These are phyloP conservation scores for Laticauda colubrina DNA, from an alignment of 2,113 vertebrate species.

Conservation along the genomic window DNA sequence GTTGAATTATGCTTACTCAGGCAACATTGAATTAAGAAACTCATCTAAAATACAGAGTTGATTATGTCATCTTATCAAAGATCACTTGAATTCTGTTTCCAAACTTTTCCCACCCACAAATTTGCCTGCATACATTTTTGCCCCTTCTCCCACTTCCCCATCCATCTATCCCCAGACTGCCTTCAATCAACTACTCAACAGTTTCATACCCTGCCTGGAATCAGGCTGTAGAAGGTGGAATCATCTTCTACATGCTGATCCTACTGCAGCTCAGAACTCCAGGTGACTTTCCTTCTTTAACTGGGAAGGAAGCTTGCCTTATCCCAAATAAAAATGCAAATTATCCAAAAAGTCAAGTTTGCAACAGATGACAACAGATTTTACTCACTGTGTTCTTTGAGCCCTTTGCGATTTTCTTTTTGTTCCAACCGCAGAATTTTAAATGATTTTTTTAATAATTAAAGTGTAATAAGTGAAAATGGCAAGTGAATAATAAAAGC, in stretches of 20 bases:
- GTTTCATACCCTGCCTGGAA: background rate
- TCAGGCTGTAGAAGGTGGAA: background rate
- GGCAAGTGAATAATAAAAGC: background rate
- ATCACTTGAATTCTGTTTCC: background rate
- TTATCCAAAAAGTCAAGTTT: background rate
- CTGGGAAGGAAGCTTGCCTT: background rate
- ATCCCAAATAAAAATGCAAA: background rate
- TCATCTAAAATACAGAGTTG: background rate
- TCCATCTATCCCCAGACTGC: background rate
- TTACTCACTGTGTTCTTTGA: background rate
- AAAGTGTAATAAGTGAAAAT: background rate
- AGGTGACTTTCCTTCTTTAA: background rate
- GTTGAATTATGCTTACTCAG: background rate
- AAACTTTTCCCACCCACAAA: background rate
- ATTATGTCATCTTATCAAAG: background rate
- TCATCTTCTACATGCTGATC: background rate
- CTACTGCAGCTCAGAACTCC: background rate
- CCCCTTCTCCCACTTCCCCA: background rate
- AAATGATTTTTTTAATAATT: background rate
- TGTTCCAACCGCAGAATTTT: background rate
- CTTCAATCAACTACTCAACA: background rate
- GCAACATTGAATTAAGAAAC: background rate
- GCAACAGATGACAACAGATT: background rate
- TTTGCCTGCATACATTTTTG: background rate
- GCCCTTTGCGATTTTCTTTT: background rate